Conservation (phyloP, 2,888 invertebrate species). For the Stictocephala bisonia region DNA sequence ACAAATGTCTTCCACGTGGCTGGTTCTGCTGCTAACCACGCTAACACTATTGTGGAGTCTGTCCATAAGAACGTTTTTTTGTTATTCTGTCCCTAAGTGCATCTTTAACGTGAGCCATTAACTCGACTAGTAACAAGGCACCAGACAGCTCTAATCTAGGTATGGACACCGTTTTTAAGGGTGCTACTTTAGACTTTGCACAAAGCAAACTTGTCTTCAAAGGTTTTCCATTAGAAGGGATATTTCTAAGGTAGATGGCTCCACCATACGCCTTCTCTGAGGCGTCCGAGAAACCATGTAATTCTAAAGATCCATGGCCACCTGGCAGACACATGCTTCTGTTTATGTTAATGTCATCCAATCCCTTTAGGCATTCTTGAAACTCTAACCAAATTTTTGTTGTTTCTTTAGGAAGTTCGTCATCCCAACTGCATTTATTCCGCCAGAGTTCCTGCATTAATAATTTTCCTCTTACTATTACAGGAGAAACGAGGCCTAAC, state of each 20-base stretch:
- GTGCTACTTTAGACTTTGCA: background rate
- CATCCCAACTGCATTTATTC: background rate
- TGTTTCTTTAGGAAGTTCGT: background rate
- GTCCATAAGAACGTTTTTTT: no score
- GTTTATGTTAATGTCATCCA: background rate
- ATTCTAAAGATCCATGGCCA: background rate
- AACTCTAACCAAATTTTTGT: background rate
- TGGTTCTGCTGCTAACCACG: no score
- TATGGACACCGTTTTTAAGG: conserved; percentile 49
- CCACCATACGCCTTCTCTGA: background rate
- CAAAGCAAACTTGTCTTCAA: background rate
- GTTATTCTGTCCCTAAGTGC: no score
- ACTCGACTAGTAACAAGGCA: no score
- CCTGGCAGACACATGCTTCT: background rate
- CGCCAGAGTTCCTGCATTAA: background rate
- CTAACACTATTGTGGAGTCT: conserved; percentile 54
- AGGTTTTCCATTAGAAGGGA: background rate
- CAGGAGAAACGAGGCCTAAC: background rate
- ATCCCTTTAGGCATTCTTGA: background rate
- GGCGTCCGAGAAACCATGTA: background rate
- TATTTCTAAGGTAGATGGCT: background rate
- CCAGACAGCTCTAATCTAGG: conserved; percentile 56
- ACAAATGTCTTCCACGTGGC: conserved; percentile 25
- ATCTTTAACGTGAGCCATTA: conserved; percentile 55
- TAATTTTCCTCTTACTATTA: background rate